Conservation (phyloP, 1,140 invertebrate genomes). For the Myzus persicae region DNA sequence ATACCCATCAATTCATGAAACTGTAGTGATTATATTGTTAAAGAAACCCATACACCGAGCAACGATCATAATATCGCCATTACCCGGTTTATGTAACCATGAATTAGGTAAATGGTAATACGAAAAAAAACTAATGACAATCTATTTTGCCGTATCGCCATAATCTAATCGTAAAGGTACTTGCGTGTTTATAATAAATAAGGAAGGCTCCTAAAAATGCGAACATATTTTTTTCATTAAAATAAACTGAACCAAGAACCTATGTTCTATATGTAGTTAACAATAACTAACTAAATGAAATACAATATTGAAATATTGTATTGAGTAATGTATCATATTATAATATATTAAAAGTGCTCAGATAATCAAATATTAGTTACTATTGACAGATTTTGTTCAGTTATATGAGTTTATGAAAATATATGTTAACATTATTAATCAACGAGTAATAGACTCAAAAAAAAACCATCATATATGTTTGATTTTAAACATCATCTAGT, state of each 20-base stretch:
- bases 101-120: not conserved
- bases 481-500: not conserved
- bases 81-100: not conserved
- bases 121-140: not conserved
- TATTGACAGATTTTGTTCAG: too few species aligned
- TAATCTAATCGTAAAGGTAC: too few species aligned
- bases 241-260: not conserved
- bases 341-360: too few species aligned
- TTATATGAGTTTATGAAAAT: not conserved
- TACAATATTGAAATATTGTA: not conserved
- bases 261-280: not conserved
- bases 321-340: not conserved
- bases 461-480: not conserved
- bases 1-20: not conserved
- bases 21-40: constrained; percentile 10
- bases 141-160: not conserved
- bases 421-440: not conserved
- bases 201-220: too few species aligned
- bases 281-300: not conserved
- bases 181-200: too few species aligned
- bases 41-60: not conserved
- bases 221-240: not conserved
- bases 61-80: not conserved
- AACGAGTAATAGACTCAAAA: not conserved
- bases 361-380: too few species aligned